Percentiles rank a stretch among this genome's conserved stretches.
Evolutionary conservation across 2,113 vertebrate genomes (phyloP).

Genomic region (Columba janthina): DNA sequence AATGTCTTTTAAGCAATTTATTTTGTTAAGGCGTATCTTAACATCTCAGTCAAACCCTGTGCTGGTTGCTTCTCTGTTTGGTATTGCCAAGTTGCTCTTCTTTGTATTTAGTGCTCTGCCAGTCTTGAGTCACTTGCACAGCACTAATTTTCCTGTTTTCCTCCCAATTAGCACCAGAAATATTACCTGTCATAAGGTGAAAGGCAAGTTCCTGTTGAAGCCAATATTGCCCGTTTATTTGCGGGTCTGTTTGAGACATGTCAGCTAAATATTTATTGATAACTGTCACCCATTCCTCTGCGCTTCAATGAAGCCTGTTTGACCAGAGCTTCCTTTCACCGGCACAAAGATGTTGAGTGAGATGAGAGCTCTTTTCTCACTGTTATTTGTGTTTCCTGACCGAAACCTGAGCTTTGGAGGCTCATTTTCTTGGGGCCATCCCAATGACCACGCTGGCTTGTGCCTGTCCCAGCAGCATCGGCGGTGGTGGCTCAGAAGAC

Average conservation of each 20-base stretch:
- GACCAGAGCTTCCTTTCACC: background rate
- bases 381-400: background rate
- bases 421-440: background rate
- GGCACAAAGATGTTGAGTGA: background rate
- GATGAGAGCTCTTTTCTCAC: background rate
- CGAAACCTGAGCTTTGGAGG: background rate
- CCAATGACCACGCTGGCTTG: background rate
- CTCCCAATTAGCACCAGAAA: background rate
- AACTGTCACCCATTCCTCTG: background rate
- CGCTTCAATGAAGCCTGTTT: background rate
- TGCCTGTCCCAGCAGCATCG: fast-evolving
- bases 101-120: too few relatives aligned
- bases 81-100: fast-evolving
- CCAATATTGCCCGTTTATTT: background rate
- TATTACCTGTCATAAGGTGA: background rate
- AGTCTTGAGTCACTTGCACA: background rate
- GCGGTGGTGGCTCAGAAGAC: background rate
- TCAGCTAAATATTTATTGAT: fast-evolving
- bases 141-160: background rate
- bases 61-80: background rate
- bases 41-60: background rate
- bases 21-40: background rate
- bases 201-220: background rate
- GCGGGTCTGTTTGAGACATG: background rate
- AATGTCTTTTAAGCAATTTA: background rate